phyloP scores from a whole-genome alignment of 1,140 invertebrate genomes.

The Drosophila setifemur region DNA sequence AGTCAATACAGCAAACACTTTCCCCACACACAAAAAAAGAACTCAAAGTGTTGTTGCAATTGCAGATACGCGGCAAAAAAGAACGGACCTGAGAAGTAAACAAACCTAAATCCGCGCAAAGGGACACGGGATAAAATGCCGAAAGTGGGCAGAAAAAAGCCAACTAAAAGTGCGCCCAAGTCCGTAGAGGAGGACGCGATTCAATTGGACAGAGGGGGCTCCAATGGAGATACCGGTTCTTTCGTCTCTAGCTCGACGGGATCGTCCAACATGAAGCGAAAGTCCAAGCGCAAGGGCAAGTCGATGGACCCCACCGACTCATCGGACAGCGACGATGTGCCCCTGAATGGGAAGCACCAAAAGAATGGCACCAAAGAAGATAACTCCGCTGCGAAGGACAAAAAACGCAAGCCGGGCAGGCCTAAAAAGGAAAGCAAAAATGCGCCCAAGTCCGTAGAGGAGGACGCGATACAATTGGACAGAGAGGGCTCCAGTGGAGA shows the following conservation, averaged over 20 bases:
- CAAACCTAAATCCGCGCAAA: too few species aligned
- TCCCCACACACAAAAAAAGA: too few species aligned
- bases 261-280: slow-evolving; percentile 4
- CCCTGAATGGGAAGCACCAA: slow-evolving; percentile 34
- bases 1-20: too few species aligned
- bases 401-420: slow-evolving; percentile 45
- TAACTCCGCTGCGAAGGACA: neutral
- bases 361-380: slow-evolving; percentile 11
- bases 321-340: slow-evolving; percentile 52
- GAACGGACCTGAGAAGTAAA: neutral
- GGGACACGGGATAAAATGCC: slow-evolving; percentile 24
- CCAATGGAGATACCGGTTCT: neutral
- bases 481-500: slow-evolving; percentile 1
- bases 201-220: too few species aligned
- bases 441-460: neutral
- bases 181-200: too few species aligned
- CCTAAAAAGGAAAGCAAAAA: slow-evolving; percentile 44
- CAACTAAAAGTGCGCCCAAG: too few species aligned
- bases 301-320: slow-evolving; percentile 10
- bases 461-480: too few species aligned
- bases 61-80: slow-evolving; percentile 20
- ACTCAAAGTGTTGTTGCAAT: slow-evolving; percentile 1
- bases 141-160: slow-evolving; percentile 55
- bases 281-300: slow-evolving; percentile 18
- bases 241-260: neutral